phyloP scores from a whole-genome alignment of 2,113 vertebrate genomes.

The Sceloporus undulatus region DNA sequence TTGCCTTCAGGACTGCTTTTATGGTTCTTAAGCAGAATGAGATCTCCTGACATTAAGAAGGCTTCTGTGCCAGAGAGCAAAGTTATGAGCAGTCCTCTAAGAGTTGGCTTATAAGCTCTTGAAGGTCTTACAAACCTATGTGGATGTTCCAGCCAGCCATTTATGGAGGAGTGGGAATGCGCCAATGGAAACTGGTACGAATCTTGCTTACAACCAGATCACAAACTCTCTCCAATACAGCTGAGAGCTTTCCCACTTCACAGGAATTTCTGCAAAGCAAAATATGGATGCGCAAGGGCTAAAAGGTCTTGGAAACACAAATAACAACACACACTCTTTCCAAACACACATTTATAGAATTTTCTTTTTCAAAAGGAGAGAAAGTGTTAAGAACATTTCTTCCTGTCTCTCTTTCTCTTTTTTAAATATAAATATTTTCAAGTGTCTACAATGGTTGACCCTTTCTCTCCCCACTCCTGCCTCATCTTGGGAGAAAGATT shows the following conservation, averaged over 20 bases:
- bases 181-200: background rate
- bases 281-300: background rate
- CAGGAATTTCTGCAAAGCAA: background rate
- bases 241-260: background rate
- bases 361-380: conserved; percentile 40
- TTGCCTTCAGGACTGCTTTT: background rate
- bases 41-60: background rate
- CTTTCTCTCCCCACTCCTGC: background rate
- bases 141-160: too few species aligned
- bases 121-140: too few species aligned
- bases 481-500: background rate
- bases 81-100: too few species aligned
- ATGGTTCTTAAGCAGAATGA: background rate
- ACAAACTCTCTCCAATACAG: background rate
- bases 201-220: background rate
- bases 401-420: conserved; percentile 50
- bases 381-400: conserved; percentile 59
- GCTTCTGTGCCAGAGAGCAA: background rate
- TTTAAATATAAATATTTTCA: conserved; percentile 61
- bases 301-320: background rate
- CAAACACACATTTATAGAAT: conserved; percentile 76
- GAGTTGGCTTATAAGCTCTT: too few species aligned
- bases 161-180: background rate
- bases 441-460: conserved; percentile 72
- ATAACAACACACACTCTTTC: background rate